Evolutionary conservation across 2,888 invertebrate species (phyloP), one percentile per base, ranked within the genome.

Genomic region (Chloromyia formosa): DNA sequence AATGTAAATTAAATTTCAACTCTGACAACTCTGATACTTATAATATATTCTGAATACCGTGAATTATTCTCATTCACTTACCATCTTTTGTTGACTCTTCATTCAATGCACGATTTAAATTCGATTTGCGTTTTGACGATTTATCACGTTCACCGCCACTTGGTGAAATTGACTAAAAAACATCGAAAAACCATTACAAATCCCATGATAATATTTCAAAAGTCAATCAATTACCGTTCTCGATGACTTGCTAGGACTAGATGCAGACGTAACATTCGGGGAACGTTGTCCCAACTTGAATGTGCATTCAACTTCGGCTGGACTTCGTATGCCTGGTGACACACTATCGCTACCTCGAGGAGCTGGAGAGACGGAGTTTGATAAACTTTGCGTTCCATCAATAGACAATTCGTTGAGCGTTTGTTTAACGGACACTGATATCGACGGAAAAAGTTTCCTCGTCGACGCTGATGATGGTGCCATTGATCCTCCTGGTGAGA

Each of bases 71-170:
- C 12, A 49, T 66, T 12, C 14, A 84, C 84, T 82, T 82, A 85
- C 85, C 84, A 79, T 85, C 84, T 77, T 81, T 81, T 71, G 81
- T 84, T 74, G 84, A 81, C 79, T 85, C 85, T 78, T 84, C 84
- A 80, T 85, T 86, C 78, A 82, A 84, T 61, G 88, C 87, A 78
- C 88, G 87, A 85, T 89, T 91, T 80, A 89, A 86, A 85, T 90
- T 89, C 79, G 89, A 90, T 86, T 89, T 90, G 77, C 89, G 87
- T 84, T 90, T 91, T 79, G 87, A 87, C 81, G 88, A 90, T 82
- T 89, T 91, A 84, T 92, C 91, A 78, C 88, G 87, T 80, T 88
- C 88, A 69, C 83, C 82, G 77, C 80, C 79, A 75, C 82, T 84
- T 76, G 84, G 84, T 78, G 83, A 80, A 75, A 82, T 80, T 69